Evolutionary conservation across 2,797 vertebrate species (phyloP), one percentile per base, ranked within the genome.

Genomic region (Epinephelus awoara): DNA sequence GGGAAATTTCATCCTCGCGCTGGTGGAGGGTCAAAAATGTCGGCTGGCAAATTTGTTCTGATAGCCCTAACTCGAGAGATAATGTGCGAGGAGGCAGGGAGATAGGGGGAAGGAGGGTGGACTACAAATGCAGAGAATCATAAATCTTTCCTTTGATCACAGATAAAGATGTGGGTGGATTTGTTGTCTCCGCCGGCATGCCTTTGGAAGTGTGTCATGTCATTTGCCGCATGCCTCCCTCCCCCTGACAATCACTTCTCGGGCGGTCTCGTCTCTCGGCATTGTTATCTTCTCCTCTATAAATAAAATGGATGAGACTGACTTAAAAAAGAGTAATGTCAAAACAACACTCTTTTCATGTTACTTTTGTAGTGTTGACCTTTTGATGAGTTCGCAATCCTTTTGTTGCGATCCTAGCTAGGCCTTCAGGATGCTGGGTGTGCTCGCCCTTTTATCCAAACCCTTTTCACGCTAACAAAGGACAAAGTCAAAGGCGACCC

Each of bases 61-160:
- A 93, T 92, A 69, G 88, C 68, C 80, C 77, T 71, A 84, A 89
- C 76, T 87, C 38, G 63, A 50, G 82, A 89, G 89, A 92, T 91
- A 89, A 92, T 89, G 77, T 21, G 64, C 2, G 8, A 71, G 74
- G 73, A 78, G 67, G 75, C 75, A 58, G 64, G n/a, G 42, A 63
- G 79, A 75, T 62, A 38, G 21, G 55, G 56, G 67, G 52, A 66
- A 76, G 75, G 58, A 72, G 68, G 82, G 47, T 67, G 79, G 84
- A 86, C 76, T 85, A 64, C 77, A 72, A 88, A 88, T 79, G 82
- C 57, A 70, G 85, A 72, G 76, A 82, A 86, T 85, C 77, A 78
- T 89, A 83, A 82, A 91, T 93, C 87, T 88, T 80, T 62, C 75
- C 85, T 91, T 89, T 89, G 90, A 92, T 91, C 86, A 81, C 75